Evolutionary conservation across 2,797 vertebrate species (phyloP), one percentile per base, ranked within the genome.

Genomic region (Chlorospingus semifuscus): DNA sequence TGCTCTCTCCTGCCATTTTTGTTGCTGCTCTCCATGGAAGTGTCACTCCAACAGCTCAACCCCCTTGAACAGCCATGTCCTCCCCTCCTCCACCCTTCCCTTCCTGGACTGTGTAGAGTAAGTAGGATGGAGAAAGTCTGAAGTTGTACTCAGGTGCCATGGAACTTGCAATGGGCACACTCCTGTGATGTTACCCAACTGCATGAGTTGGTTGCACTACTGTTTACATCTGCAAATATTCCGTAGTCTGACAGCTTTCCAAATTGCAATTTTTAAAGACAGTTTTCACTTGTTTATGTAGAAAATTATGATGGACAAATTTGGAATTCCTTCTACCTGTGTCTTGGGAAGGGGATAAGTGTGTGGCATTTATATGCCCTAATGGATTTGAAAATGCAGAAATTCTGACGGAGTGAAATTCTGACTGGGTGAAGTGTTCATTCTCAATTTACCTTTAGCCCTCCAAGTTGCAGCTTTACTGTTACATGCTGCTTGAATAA

Each of bases 81-180:
- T 10, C 19, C 17, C 3, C 2, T 59, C 12, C 1, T 24, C 2
- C 6, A 20, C 15, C 6, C 18, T 32, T 49, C 18, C 8, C 6
- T 42, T 64, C 36, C 26, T 29, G 15, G 1, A 1, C 6, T 21
- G 3, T 24, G 6, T 21, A 16, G 29, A 34, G 26, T 7, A 50
- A 27, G 4, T 17, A 30, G 20, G 21, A 50, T 14, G 21, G 44
- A 64, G 30, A 41, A 76, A 63, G 5, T 26, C 29, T 77, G 39
- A 49, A 46, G 23, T 3, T 41, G 9, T 32, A 12, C 23, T 68
- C n/a, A 2, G 2, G 3, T 37, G 16, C 15, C 10, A 3, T 20
- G 52, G 32, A 64, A 27, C 5, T 9, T 34, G 12, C 42, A 19
- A 12, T 39, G 26, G 23, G 2, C 30, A 37, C 21, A 6, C 4